Conservation (phyloP, 2,113 vertebrate genomes). For the Caranx melampygus region DNA sequence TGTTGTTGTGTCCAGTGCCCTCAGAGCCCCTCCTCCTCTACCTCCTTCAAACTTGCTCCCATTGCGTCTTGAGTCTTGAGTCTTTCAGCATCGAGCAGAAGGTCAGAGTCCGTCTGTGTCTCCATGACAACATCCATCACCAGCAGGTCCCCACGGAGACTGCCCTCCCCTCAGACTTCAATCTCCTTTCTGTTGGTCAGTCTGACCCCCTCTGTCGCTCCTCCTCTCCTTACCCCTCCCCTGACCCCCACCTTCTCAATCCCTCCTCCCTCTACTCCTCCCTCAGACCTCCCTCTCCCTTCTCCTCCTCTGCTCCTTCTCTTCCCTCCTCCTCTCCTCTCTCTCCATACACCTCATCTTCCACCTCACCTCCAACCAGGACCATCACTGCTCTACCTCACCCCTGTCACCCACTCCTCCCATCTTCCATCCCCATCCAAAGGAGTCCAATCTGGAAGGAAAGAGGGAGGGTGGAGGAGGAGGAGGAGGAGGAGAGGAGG, state of each 20-base stretch:
- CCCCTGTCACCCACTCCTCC: background rate
- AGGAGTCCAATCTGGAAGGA: conserved; percentile 69
- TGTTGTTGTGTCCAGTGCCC: conserved; percentile 70
- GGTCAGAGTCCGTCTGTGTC: conserved; percentile 90
- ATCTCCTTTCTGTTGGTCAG: conserved; percentile 41
- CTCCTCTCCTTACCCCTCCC: conserved; percentile 45
- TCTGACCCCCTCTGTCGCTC: conserved; percentile 33
- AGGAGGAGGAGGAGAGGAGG: conserved; percentile 31
- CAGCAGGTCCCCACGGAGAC: conserved; percentile 76
- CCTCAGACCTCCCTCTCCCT: conserved; percentile 24
- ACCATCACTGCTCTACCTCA: conserved; percentile 1
- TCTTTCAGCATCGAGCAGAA: conserved; percentile 92
- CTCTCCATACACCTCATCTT: conserved; percentile 14
- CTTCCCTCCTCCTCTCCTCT: conserved; percentile 7
- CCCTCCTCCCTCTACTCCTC: conserved; percentile 24
- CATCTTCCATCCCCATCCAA: conserved; percentile 15
- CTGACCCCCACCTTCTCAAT: background rate
- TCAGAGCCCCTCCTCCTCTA: conserved; percentile 89
- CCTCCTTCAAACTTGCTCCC: conserved; percentile 84
- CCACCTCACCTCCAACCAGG: conserved; percentile 19
- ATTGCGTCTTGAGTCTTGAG: conserved; percentile 91
- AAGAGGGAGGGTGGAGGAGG: conserved; percentile 18
- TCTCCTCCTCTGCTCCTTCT: background rate
- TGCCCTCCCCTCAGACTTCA: conserved; percentile 48
- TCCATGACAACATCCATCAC: conserved; percentile 90